Evolutionary conservation across 2,888 invertebrate genomes (phyloP).

Genomic region (Willowsia nigromaculata): DNA sequence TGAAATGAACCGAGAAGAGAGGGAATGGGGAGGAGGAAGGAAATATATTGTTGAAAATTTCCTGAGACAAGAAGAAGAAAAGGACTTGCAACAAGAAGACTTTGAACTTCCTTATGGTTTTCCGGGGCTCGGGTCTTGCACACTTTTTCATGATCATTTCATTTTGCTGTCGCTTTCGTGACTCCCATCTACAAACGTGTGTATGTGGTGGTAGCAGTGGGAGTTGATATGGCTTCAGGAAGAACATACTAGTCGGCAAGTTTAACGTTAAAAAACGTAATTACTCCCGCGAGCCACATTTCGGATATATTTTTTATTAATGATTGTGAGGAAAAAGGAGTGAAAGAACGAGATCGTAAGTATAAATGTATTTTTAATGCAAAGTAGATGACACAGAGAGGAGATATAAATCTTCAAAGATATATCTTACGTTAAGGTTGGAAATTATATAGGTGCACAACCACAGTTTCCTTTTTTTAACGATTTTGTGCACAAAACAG

Average conservation of each 20-base stretch:
- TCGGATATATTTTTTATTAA: slow-evolving; percentile 56
- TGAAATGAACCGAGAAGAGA: slow-evolving; percentile 46
- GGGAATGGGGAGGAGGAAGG: slow-evolving; percentile 30
- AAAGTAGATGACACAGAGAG: slow-evolving; percentile 21
- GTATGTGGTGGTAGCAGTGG: not conserved
- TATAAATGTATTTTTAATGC: slow-evolving; percentile 45
- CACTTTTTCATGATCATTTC: slow-evolving; percentile 12
- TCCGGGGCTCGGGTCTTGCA: not conserved
- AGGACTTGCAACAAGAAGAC: not conserved
- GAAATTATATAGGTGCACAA: not conserved
- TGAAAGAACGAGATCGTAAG: slow-evolving; percentile 3
- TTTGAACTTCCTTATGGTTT: not conserved
- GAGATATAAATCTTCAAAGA: not conserved
- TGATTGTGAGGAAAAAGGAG: slow-evolving; percentile 36
- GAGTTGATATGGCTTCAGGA: not conserved
- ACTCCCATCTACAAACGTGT: not conserved
- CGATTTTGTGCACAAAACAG: not conserved
- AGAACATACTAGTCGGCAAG: not conserved
- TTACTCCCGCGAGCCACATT: slow-evolving; percentile 52
- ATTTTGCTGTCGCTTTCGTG: not conserved
- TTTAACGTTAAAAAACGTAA: slow-evolving; percentile 6
- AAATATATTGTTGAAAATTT: slow-evolving; percentile 47
- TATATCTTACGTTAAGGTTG: not conserved
- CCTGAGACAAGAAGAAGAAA: not conserved
- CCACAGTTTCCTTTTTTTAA: not conserved